Conservation (phyloP, 2,797 vertebrate genomes). For the Molossus molossus region DNA sequence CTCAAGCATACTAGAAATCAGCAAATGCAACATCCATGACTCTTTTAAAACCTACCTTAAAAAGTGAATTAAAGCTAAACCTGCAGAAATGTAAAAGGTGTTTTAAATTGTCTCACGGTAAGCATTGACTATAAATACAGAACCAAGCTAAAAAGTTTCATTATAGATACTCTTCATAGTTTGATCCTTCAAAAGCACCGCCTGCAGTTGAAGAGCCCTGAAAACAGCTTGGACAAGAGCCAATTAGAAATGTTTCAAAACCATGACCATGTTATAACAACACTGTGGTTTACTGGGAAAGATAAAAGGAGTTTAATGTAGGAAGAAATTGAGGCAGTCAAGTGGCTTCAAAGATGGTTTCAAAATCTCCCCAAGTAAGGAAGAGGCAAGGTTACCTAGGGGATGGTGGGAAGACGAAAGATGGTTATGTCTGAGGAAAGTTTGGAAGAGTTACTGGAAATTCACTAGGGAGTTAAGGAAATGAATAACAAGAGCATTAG, state of each 20-base stretch:
- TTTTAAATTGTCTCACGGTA: neutral
- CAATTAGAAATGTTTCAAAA: constrained; percentile 11
- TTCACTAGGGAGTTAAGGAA: neutral
- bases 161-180: constrained; percentile 12
- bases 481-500: neutral
- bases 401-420: neutral
- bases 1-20: constrained; percentile 8
- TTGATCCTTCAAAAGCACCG: neutral
- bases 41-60: constrained; percentile 1
- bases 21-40: neutral
- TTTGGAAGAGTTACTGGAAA: neutral
- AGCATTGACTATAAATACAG: neutral
- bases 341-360: constrained; percentile 21
- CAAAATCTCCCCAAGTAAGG: neutral
- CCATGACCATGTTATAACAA: neutral
- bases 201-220: neutral
- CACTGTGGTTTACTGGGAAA: neutral
- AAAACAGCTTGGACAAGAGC: neutral
- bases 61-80: constrained; percentile 7
- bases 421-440: neutral
- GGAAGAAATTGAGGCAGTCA: constrained; percentile 10
- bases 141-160: neutral
- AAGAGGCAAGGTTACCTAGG: neutral
- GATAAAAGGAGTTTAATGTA: neutral
- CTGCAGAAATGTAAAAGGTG: neutral